phyloP scores from a whole-genome alignment of 2,888 invertebrate species.

The Metalampra italica region DNA sequence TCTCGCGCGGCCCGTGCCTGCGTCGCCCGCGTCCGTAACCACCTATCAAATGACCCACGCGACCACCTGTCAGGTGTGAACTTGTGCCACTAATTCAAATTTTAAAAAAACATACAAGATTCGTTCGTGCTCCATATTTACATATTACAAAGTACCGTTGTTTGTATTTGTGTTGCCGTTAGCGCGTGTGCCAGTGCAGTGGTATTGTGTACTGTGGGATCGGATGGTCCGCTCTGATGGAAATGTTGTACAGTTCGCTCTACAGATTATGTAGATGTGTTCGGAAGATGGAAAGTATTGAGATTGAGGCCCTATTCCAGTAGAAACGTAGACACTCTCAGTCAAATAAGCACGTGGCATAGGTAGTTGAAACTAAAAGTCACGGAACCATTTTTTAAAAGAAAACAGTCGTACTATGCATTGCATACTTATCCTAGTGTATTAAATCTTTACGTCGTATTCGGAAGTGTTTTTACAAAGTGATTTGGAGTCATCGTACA shows the following conservation, averaged over 20 bases:
- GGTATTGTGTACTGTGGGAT: slow-evolving; percentile 48
- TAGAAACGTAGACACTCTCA: not conserved
- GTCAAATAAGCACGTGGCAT: not conserved
- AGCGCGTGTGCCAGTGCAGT: slow-evolving; percentile 42
- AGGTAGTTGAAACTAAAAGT: no score
- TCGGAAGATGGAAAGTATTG: not conserved
- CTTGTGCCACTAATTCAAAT: slow-evolving; percentile 25
- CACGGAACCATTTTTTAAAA: no score
- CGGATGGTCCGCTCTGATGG: slow-evolving; percentile 41
- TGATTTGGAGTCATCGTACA: no score
- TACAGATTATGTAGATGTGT: slow-evolving; percentile 8
- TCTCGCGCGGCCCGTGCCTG: slow-evolving; percentile 59
- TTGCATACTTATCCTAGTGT: no score
- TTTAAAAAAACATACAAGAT: slow-evolving; percentile 43
- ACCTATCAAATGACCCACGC: slow-evolving; percentile 29
- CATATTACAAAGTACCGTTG: slow-evolving; percentile 41
- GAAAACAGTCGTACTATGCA: no score
- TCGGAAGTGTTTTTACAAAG: no score
- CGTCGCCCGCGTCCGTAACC: slow-evolving; percentile 31
- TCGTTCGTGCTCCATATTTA: slow-evolving; percentile 47
- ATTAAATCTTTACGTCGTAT: no score
- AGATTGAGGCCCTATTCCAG: not conserved
- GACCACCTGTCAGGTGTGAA: slow-evolving; percentile 43
- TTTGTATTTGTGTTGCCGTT: slow-evolving; percentile 46
- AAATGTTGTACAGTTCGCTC: slow-evolving; percentile 19